Evolutionary conservation across 2,888 invertebrate species (phyloP).

Genomic region (Phania funesta): DNA sequence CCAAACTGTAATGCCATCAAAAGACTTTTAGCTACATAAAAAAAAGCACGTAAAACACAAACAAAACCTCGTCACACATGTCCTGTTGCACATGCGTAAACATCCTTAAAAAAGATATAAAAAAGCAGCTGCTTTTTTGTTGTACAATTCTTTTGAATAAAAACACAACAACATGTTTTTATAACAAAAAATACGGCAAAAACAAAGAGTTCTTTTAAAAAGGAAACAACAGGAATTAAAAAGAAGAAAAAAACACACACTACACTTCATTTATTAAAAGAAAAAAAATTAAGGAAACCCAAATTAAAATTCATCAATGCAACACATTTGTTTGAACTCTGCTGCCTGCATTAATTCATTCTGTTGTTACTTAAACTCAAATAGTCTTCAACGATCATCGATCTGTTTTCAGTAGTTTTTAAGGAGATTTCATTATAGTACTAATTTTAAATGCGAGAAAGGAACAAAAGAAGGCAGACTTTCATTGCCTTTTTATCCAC

Average conservation of each 20-base stretch:
- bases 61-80: constrained; percentile 46
- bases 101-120: constrained; percentile 36
- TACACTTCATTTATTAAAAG: constrained; percentile 9
- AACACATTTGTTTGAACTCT: constrained; percentile 20
- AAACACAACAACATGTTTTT: constrained; percentile 18
- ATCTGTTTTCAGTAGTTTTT: constrained; percentile 5
- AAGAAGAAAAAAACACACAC: constrained; percentile 24
- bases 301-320: constrained; percentile 41
- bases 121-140: constrained; percentile 48
- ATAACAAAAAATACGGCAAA: background rate
- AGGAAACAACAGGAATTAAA: constrained; percentile 36
- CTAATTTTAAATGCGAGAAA: constrained; percentile 12
- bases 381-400: background rate
- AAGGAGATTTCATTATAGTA: background rate
- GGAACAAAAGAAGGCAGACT: background rate
- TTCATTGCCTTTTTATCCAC: background rate
- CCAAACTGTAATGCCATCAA: too few relatives aligned
- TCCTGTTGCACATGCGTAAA: constrained; percentile 52
- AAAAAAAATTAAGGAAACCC: background rate
- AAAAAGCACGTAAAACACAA: constrained; percentile 46
- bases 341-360: background rate
- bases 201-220: constrained; percentile 16
- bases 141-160: constrained; percentile 12
- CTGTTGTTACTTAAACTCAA: background rate
- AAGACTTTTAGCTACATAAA: background rate